Conservation (phyloP, 2,113 vertebrate species). For the Microtus oregoni region DNA sequence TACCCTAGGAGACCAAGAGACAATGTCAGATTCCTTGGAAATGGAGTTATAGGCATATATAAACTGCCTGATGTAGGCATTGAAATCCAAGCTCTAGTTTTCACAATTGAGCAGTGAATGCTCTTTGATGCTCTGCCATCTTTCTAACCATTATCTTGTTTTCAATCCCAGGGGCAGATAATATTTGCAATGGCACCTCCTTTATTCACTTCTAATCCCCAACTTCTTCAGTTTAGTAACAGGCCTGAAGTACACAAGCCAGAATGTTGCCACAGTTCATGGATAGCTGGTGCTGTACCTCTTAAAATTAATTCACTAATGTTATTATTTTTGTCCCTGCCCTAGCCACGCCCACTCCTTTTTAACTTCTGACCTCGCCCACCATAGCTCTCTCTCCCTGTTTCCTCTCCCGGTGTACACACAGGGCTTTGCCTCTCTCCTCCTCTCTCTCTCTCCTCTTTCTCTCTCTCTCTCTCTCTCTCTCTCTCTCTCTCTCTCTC, state of each 20-base stretch:
- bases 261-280: neutral
- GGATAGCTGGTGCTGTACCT: neutral
- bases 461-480: no score
- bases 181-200: neutral
- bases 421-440: no score
- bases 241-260: neutral
- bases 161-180: neutral
- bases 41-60: neutral
- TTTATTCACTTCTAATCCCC: neutral
- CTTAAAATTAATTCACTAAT: conserved; percentile 61
- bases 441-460: no score
- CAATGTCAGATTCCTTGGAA: neutral
- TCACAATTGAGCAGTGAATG: neutral
- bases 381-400: no score
- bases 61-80: neutral
- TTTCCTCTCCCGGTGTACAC: no score
- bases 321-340: no score
- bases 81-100: neutral
- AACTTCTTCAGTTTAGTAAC: neutral
- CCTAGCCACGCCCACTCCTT: no score
- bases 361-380: no score
- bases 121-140: neutral
- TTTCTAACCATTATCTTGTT: neutral
- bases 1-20: neutral
- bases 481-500: no score